Percentiles rank a stretch among this genome's conserved stretches.
phyloP scores from a whole-genome alignment of 2,888 invertebrate species.

The Tenthredo livida region DNA sequence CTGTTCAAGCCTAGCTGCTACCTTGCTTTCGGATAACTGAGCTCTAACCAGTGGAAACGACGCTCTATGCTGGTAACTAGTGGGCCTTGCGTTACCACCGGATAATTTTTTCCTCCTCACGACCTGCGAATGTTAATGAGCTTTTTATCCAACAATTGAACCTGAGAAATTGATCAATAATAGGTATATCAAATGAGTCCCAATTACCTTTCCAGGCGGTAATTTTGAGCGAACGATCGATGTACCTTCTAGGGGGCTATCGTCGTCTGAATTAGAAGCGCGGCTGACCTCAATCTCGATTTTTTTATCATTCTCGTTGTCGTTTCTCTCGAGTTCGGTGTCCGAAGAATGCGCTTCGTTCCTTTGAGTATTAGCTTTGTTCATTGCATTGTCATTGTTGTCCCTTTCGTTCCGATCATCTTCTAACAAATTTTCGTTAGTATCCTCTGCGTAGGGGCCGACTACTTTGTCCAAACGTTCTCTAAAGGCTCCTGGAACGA shows the following conservation, averaged over 20 bases:
- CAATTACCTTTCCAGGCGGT: slow-evolving; percentile 86
- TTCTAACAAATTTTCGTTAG: slow-evolving; percentile 51
- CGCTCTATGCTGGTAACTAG: slow-evolving; percentile 81
- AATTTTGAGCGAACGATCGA: slow-evolving; percentile 84
- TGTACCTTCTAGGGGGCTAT: slow-evolving; percentile 82
- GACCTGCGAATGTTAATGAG: slow-evolving; percentile 77
- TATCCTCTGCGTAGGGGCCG: slow-evolving; percentile 52
- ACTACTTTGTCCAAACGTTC: not conserved
- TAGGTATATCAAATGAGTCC: slow-evolving; percentile 47
- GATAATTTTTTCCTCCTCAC: slow-evolving; percentile 81
- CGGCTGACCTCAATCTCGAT: slow-evolving; percentile 74
- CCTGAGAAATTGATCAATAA: not conserved
- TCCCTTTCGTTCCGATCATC: slow-evolving; percentile 58
- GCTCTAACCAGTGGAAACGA: slow-evolving; percentile 84
- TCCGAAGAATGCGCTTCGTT: slow-evolving; percentile 10
- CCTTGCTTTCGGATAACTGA: slow-evolving; percentile 79
- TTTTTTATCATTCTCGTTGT: slow-evolving; percentile 63
- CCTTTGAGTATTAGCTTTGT: slow-evolving; percentile 48
- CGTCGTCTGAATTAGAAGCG: slow-evolving; percentile 79
- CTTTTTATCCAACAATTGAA: not conserved
- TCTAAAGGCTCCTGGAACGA: not conserved
- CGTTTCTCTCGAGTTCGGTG: slow-evolving; percentile 16
- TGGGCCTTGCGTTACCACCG: slow-evolving; percentile 75
- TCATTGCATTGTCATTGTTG: slow-evolving; percentile 54
- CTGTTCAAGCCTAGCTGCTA: slow-evolving; percentile 79